Base-by-base conservation (phyloP, 2,888 invertebrate genomes). In the Sabatieria punctata region DNA sequence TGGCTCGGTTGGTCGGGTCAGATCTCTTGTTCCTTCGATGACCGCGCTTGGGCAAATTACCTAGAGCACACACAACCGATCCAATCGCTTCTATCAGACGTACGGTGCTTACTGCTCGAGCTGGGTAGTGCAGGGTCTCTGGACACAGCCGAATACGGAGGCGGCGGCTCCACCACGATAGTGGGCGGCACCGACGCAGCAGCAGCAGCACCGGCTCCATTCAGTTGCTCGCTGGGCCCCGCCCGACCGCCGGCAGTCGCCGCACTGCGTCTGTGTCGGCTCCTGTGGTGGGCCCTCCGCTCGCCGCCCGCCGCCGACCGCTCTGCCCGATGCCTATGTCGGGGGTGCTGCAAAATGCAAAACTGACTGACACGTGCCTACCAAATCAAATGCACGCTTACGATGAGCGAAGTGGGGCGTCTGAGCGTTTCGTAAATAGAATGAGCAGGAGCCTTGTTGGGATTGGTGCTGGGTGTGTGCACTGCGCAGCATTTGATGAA, bases 401-500 rank as follows among this genome's bases (percentile, higher is more conserved):
- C 42, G 2, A 43, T 22, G 8, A 48, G 27, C 15, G 48, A 35
- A 2, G 47, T 21, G 6, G 64, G 64, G 21, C 89, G 88, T 0
- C 62, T 57, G 4, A 65, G 52, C 2, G 65, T 65, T 65, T 93
- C 89, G 52, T 85, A 84, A 56, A 97, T 76, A 54, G 89, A 79
- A 55, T 89, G 77, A 11, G 93, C 91, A 0, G 93, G 88, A 46
- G 88, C 81, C 60, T 89, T 84, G 68, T 91, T 91, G 4, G 97
- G 97, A 75, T 99, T 97, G 52, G 86, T 89, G 48, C 89, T 89
- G 24, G 97, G 97, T 46, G 97, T 99, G 71, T 99, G 95, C 45
- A 99, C 97, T 26, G 97, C 97, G 69, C 95, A 99, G 68, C 95
- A 91, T 69, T 97, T 95, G 63, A 97, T 93, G 69, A 99, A 97